These are phyloP conservation scores for Pterostichus niger DNA, from an alignment of 2,888 invertebrate genomes.

Conservation along the genomic window DNA sequence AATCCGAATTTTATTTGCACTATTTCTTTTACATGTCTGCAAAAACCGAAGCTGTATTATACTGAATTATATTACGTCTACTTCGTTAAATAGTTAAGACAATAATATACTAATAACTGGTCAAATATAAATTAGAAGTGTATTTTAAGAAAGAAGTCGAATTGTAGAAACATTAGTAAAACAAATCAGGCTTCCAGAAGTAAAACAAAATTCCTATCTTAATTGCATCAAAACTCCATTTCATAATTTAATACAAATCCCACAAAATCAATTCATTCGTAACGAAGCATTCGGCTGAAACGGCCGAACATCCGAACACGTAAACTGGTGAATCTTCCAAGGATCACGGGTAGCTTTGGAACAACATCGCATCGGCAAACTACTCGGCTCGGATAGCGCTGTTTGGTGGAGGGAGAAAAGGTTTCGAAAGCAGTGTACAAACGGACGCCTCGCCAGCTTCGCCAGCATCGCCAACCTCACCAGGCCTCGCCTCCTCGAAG, in stretches of 20 bases:
- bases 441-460: slow-evolving; percentile 9
- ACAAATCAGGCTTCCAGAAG: neutral
- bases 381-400: slow-evolving; percentile 6
- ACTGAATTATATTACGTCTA: too few species aligned
- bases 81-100: too few species aligned
- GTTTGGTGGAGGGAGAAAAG: neutral
- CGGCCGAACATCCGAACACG: slow-evolving; percentile 13
- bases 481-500: neutral
- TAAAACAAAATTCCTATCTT: slow-evolving; percentile 14
- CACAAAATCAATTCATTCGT: slow-evolving; percentile 53
- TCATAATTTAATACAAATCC: slow-evolving; percentile 57
- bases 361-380: slow-evolving; percentile 41
- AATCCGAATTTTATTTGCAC: too few species aligned
- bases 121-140: too few species aligned
- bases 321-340: slow-evolving; percentile 27
- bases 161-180: slow-evolving; percentile 12
- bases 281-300: slow-evolving; percentile 48
- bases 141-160: neutral
- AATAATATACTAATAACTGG: too few species aligned
- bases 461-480: neutral
- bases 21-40: too few species aligned
- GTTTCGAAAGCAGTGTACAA: neutral
- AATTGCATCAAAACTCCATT: slow-evolving; percentile 52
- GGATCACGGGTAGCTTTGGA: slow-evolving; percentile 46
- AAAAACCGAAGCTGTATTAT: too few species aligned